A percentile compares a stretch with the other conserved stretches of the same genome.
These are phyloP conservation scores for Periophthalmus magnuspinnatus DNA, from an alignment of 2,797 vertebrate genomes.

Conservation along the genomic window DNA sequence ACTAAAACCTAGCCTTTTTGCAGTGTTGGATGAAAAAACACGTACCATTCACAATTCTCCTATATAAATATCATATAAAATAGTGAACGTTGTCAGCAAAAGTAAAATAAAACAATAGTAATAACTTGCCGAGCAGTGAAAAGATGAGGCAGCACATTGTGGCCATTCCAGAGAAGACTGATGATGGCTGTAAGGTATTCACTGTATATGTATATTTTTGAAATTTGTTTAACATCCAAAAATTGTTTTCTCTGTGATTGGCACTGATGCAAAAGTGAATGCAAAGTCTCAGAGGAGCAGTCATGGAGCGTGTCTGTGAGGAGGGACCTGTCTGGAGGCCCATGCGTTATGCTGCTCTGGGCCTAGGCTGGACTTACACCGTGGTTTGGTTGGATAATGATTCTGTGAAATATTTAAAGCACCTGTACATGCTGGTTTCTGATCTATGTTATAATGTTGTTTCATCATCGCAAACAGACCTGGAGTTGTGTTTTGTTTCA, in stretches of 20 bases:
- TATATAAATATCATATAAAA: neutral
- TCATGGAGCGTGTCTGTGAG: neutral
- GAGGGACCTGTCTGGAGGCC: neutral
- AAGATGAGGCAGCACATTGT: slow-evolving; percentile 32
- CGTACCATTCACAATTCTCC: neutral
- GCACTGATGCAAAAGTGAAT: slow-evolving; percentile 55
- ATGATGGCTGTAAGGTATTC: neutral
- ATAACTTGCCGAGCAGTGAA: slow-evolving; percentile 40
- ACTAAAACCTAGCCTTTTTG: too few relatives aligned
- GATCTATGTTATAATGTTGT: too few relatives aligned
- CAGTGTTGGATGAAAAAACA: neutral
- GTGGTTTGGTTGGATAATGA: neutral
- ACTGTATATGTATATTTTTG: neutral
- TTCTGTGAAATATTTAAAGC: neutral
- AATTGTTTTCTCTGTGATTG: slow-evolving; percentile 44
- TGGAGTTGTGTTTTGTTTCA: too few relatives aligned
- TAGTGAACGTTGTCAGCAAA: neutral
- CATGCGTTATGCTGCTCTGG: neutral
- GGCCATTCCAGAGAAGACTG: slow-evolving; percentile 8
- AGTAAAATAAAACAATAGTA: neutral
- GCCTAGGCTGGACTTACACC: neutral
- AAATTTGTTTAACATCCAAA: slow-evolving; percentile 48
- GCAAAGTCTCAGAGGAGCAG: slow-evolving; percentile 36
- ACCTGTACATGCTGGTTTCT: too few relatives aligned
- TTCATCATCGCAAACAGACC: too few relatives aligned